Base-by-base conservation (phyloP, 2,888 invertebrate species). In the Galerucella nymphaeae region DNA sequence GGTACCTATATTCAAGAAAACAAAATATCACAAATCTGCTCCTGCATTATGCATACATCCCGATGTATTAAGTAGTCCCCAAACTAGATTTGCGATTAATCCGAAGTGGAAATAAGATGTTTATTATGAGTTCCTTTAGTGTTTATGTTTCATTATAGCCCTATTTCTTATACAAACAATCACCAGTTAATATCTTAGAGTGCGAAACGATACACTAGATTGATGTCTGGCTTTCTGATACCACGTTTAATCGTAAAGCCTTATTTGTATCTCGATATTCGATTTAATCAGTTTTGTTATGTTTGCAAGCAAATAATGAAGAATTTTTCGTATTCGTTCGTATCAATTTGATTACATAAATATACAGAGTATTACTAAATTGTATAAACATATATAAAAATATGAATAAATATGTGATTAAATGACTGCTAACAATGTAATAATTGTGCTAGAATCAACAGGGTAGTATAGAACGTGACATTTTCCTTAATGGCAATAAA, bases 141-240 rank as follows among this genome's bases (percentile, higher is more conserved):
- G 81, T 82, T 82, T 82, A 76, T 79, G 78, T 82, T 82, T 79
- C 81, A 82, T 82, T 82, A 81, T 75, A 78, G 75, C 78, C 79
- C 81, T 81, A 77, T 81, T 76, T 78, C 76, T 79, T 80, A 76
- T 74, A 77, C 80, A 82, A 82, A 82, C 82, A 82, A 79, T 78
- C 77, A 78, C 75, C 75, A 62, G 75, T 70, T 77, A 77, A 74
- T 77, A 77, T 67, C 71, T 71, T 38, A 55, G 71, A 69, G 74
- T 71, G 42, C 42, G 61, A 42, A 42, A 42, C 42, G 42, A 62
- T 62, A 62, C 53, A 18, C 58, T 30, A 23, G 58, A 58, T 23
- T 23, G 58, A 53, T 53, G 18, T 53, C 16, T 53, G 53, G 6
- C 53, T 10, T 14, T 58, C 23, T 58, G 58, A 23, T 58, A 11